Evolutionary conservation across 1,140 invertebrate genomes (phyloP).

Genomic region (Platorchestia sp.): DNA sequence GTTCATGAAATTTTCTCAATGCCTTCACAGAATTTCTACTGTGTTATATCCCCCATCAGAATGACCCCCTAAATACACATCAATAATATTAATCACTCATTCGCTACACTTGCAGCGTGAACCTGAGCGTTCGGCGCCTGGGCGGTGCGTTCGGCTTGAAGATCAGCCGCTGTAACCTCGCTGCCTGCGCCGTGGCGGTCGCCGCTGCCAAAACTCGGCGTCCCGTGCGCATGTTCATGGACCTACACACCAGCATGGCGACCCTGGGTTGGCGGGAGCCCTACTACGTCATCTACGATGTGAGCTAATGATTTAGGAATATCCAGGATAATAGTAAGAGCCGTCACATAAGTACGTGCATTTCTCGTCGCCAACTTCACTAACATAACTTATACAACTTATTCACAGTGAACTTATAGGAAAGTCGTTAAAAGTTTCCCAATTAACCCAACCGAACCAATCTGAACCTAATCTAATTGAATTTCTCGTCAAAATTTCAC

Average conservation of each 20-base stretch:
- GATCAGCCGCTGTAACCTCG: constrained; percentile 64
- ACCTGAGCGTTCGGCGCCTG: constrained; percentile 67
- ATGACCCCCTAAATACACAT: no score
- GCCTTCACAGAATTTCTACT: not conserved
- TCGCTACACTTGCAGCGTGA: not conserved
- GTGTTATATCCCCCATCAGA: not conserved
- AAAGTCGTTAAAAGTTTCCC: no score
- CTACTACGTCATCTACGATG: constrained; percentile 18
- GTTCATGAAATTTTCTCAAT: no score
- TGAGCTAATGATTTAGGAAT: no score
- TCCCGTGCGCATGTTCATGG: constrained; percentile 64
- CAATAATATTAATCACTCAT: not conserved
- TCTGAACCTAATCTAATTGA: no score
- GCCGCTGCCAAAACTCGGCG: constrained; percentile 61
- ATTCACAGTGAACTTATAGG: no score
- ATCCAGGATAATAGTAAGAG: no score
- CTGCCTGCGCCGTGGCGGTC: constrained; percentile 68
- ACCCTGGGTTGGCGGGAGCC: constrained; percentile 1
- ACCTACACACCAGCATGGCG: constrained; percentile 49
- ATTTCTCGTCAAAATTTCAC: no score
- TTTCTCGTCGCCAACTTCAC: no score
- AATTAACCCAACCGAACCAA: no score
- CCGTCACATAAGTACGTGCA: no score
- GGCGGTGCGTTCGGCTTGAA: constrained; percentile 72
- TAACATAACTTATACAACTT: no score